These are phyloP conservation scores for Ceratina australensis DNA, from an alignment of 1,140 invertebrate species.

Conservation along the genomic window DNA sequence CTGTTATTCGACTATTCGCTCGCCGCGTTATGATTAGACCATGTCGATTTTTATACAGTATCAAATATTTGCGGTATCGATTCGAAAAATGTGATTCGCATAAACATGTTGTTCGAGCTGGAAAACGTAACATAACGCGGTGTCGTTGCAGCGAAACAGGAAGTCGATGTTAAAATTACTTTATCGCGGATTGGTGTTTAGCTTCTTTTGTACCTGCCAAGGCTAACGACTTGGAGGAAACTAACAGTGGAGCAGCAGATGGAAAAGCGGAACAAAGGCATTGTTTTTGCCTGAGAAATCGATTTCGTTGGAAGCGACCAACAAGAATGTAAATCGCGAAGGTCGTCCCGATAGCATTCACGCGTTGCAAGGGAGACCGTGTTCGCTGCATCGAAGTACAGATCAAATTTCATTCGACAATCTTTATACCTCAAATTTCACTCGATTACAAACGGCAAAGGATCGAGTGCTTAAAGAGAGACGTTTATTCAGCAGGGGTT, in stretches of 20 bases:
- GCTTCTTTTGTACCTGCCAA: slow-evolving; percentile 33
- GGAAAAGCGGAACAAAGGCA: slow-evolving; percentile 46
- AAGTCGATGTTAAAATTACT: slow-evolving; percentile 14
- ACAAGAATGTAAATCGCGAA: slow-evolving; percentile 29
- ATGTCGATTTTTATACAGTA: too few species aligned
- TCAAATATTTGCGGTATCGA: too few species aligned
- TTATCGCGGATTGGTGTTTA: slow-evolving; percentile 9
- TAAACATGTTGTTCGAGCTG: not conserved
- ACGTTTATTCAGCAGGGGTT: too few species aligned
- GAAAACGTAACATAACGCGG: not conserved
- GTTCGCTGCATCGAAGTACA: not conserved
- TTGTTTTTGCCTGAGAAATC: slow-evolving; percentile 40
- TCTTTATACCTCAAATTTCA: not conserved
- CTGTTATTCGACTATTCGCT: slow-evolving; percentile 23
- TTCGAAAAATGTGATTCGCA: too few species aligned
- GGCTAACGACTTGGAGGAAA: slow-evolving; percentile 22
- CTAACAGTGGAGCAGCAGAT: slow-evolving; percentile 12
- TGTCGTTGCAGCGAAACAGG: not conserved
- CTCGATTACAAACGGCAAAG: not conserved
- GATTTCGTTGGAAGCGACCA: slow-evolving; percentile 38
- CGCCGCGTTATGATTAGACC: not conserved
- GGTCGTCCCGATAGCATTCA: slow-evolving; percentile 32
- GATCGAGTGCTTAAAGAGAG: too few species aligned
- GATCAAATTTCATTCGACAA: too few species aligned
- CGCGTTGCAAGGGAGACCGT: not conserved